Conservation (phyloP, 2,888 invertebrate genomes). For the Andrena fulva region DNA sequence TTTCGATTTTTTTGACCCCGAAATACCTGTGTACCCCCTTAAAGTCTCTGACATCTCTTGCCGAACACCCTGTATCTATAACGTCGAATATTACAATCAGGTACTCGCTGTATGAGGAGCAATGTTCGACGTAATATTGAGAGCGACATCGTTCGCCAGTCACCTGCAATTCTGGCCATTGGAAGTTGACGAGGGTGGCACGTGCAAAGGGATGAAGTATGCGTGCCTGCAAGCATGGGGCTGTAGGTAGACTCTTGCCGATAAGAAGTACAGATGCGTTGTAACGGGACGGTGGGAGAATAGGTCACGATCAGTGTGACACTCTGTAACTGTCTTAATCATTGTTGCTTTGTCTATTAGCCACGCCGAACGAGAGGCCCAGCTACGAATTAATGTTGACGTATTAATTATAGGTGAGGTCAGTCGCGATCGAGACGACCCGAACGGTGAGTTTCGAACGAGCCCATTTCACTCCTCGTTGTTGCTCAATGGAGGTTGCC, state of each 20-base stretch:
- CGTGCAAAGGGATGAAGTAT: slow-evolving; percentile 64
- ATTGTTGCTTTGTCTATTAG: slow-evolving; percentile 69
- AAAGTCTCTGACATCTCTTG: no score
- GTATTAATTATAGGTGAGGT: slow-evolving; percentile 85
- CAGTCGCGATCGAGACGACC: slow-evolving; percentile 85
- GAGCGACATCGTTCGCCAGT: background rate
- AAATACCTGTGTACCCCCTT: no score
- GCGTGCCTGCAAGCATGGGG: slow-evolving; percentile 79
- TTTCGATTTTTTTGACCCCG: no score
- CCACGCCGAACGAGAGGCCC: slow-evolving; percentile 26
- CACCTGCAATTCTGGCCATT: slow-evolving; percentile 31
- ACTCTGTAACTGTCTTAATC: slow-evolving; percentile 67
- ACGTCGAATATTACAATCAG: background rate
- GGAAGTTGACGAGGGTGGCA: slow-evolving; percentile 44
- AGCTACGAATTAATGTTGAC: slow-evolving; percentile 62
- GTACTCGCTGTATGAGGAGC: background rate
- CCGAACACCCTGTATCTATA: no score
- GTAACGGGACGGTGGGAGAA: slow-evolving; percentile 64
- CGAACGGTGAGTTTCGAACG: slow-evolving; percentile 81
- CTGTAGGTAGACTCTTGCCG: slow-evolving; percentile 77
- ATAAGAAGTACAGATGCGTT: slow-evolving; percentile 52
- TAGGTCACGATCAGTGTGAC: slow-evolving; percentile 74
- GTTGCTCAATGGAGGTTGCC: background rate
- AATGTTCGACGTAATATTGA: slow-evolving; percentile 21
- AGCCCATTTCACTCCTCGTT: slow-evolving; percentile 12